A percentile compares a stretch with the other conserved stretches of the same genome.
These are phyloP conservation scores for Chloroceryle amazona DNA, from an alignment of 2,797 vertebrate genomes.

Conservation along the genomic window DNA sequence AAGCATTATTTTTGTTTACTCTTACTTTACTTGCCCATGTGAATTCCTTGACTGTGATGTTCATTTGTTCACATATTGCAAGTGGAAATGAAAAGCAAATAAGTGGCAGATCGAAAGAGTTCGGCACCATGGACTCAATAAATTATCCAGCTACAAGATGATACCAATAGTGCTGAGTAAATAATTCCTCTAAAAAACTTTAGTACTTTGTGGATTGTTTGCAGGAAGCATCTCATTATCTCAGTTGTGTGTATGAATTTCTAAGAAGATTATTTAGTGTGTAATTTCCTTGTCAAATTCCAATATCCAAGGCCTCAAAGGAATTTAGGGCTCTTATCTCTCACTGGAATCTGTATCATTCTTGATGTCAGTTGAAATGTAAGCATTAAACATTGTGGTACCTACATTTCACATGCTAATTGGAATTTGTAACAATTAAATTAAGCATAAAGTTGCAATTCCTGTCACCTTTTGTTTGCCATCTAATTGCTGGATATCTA, in stretches of 20 bases:
- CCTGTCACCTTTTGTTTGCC: conserved; percentile 56
- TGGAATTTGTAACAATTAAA: conserved; percentile 31
- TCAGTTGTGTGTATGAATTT: conserved; percentile 18
- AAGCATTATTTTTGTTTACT: conserved; percentile 12
- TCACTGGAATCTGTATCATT: neutral
- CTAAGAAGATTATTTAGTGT: conserved; percentile 47
- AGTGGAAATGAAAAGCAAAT: conserved; percentile 27
- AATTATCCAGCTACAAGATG: neutral
- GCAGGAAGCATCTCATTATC: conserved; percentile 40
- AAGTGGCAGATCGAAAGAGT: neutral
- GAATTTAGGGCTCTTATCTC: conserved; percentile 22
- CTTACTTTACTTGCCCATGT: neutral
- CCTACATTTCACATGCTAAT: conserved; percentile 44
- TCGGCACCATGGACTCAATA: conserved; percentile 13
- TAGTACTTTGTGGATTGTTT: neutral
- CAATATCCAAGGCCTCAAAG: conserved; percentile 14
- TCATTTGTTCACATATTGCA: neutral
- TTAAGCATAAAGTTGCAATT: conserved; percentile 25
- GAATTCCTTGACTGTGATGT: neutral
- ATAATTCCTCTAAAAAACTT: conserved; percentile 35
- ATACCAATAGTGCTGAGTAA: neutral
- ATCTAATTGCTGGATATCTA: conserved; percentile 37
- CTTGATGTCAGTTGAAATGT: conserved; percentile 1
- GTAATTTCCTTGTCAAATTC: conserved; percentile 50
- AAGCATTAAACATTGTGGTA: conserved; percentile 18